A percentile compares a stretch with the other conserved stretches of the same genome.
Conservation (phyloP, 2,113 vertebrate genomes). For the Carettochelys insculpta region DNA sequence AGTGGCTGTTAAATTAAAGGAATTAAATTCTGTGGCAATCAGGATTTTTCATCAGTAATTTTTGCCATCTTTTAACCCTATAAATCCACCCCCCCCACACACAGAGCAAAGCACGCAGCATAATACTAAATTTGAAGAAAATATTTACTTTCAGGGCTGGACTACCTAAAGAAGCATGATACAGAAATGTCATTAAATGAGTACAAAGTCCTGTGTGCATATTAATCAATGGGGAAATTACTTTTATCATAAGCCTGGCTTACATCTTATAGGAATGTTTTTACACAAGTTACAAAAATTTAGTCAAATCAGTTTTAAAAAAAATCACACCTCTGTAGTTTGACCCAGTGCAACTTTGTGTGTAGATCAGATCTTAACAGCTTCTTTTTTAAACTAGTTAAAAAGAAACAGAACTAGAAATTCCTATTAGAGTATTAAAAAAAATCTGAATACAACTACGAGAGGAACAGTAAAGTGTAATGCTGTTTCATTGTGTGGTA, state of each 20-base stretch:
- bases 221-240: not conserved
- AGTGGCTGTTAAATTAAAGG: constrained; percentile 66
- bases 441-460: not conserved
- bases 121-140: constrained; percentile 56
- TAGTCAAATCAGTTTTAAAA: not conserved
- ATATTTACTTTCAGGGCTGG: constrained; percentile 56
- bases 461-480: not conserved
- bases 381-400: not conserved
- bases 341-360: not conserved
- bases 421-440: not conserved
- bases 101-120: too few species aligned
- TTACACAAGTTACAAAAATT: not conserved
- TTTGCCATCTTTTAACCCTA: constrained; percentile 13
- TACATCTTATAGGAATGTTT: not conserved
- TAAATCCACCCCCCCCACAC: not conserved
- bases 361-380: not conserved
- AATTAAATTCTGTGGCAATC: constrained; percentile 62
- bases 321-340: not conserved
- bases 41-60: not conserved
- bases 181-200: not conserved
- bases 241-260: not conserved
- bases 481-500: not conserved
- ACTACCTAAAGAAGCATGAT: not conserved
- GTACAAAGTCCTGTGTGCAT: not conserved
- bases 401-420: not conserved